phyloP scores from a whole-genome alignment of 2,113 vertebrate species.

The Siphamia tubifer region DNA sequence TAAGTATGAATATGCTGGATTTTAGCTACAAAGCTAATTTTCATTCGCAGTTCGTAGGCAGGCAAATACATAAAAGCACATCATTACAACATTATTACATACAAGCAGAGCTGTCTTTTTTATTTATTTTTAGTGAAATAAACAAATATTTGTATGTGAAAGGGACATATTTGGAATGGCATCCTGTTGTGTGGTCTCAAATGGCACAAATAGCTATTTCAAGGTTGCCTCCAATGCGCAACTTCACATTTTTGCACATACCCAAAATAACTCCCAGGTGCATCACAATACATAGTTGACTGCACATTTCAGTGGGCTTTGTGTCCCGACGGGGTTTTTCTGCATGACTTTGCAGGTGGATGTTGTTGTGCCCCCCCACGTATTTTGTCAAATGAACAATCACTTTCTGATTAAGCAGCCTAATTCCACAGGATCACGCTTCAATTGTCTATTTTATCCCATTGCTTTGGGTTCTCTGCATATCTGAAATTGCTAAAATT shows the following conservation, averaged over 20 bases:
- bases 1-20: too few species aligned
- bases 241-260: constrained; percentile 20
- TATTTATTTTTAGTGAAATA: neutral
- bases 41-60: too few species aligned
- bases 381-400: constrained; percentile 74
- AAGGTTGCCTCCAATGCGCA: neutral
- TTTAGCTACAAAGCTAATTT: too few species aligned
- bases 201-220: neutral
- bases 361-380: constrained; percentile 54
- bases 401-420: constrained; percentile 66
- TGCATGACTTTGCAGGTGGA: constrained; percentile 72
- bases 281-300: constrained; percentile 46
- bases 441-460: constrained; percentile 77
- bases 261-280: constrained; percentile 63
- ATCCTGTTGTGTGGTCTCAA: neutral
- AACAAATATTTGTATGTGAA: neutral
- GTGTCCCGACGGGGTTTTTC: constrained; percentile 56
- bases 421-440: constrained; percentile 70
- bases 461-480: constrained; percentile 64
- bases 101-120: neutral
- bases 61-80: too few species aligned
- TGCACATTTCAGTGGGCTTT: constrained; percentile 58
- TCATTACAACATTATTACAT: too few species aligned
- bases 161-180: neutral
- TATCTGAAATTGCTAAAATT: constrained; percentile 80